These are phyloP conservation scores for Desmodus rotundus DNA, from an alignment of 2,113 vertebrate species.

Conservation along the genomic window DNA sequence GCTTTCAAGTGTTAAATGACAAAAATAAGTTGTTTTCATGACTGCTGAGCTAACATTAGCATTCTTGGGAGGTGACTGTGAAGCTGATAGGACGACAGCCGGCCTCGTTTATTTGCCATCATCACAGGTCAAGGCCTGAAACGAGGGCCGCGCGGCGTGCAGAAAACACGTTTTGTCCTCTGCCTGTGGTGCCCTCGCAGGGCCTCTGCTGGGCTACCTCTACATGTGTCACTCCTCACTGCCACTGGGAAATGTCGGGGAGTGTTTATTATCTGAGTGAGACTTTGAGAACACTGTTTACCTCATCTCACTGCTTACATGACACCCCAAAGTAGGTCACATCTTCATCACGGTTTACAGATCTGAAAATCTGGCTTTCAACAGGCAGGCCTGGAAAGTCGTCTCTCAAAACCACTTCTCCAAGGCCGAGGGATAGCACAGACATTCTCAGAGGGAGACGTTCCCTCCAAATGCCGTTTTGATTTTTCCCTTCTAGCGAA, in stretches of 20 bases:
- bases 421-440: not conserved
- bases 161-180: too few species aligned
- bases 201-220: not conserved
- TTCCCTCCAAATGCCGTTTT: not conserved
- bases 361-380: not conserved
- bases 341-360: not conserved
- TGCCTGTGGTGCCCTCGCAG: accelerated
- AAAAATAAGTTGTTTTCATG: slow-evolving; percentile 63
- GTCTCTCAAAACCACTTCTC: not conserved
- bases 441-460: not conserved
- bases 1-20: slow-evolving; percentile 42
- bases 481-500: not conserved
- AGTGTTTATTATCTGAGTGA: not conserved
- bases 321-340: not conserved
- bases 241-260: not conserved
- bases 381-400: not conserved
- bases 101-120: slow-evolving; percentile 33
- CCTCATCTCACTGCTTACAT: not conserved
- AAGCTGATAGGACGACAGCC: slow-evolving; percentile 15
- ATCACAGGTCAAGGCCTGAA: not conserved
- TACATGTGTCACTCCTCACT: not conserved
- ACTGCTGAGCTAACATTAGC: slow-evolving; percentile 53
- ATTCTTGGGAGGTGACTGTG: slow-evolving; percentile 33
- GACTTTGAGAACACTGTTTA: not conserved
- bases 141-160: too few species aligned